Conservation (phyloP, 2,113 vertebrate species). For the Xiphophorus couchianus region DNA sequence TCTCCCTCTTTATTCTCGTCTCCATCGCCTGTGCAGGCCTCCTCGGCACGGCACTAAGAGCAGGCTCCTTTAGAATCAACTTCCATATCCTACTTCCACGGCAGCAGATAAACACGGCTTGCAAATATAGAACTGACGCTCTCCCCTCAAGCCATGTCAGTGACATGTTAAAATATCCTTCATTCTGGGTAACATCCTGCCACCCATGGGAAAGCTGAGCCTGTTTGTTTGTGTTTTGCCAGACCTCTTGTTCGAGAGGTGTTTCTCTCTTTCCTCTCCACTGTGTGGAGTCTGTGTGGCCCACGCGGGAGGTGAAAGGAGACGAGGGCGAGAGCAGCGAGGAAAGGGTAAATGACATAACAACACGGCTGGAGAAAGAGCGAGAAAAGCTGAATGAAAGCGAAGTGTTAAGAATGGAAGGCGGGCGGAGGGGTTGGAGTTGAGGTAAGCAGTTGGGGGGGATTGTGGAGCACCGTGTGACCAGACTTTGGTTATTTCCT, state of each 20-base stretch:
- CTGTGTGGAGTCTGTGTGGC: slow-evolving; percentile 41
- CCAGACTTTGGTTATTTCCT: slow-evolving; percentile 82
- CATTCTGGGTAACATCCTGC: slow-evolving; percentile 72
- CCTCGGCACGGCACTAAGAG: slow-evolving; percentile 5
- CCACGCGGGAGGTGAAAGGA: slow-evolving; percentile 47
- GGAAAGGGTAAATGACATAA: slow-evolving; percentile 40
- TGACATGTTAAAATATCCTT: slow-evolving; percentile 72
- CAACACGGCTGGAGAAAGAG: slow-evolving; percentile 22
- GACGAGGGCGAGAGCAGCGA: slow-evolving; percentile 39
- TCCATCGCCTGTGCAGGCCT: slow-evolving; percentile 7
- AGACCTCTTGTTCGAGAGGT: slow-evolving; percentile 34
- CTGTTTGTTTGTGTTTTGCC: slow-evolving; percentile 38
- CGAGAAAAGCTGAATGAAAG: slow-evolving; percentile 32
- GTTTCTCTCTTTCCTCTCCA: slow-evolving; percentile 6
- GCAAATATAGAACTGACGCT: slow-evolving; percentile 69
- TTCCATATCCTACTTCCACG: slow-evolving; percentile 64
- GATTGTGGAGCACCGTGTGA: slow-evolving; percentile 76
- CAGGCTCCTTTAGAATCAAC: slow-evolving; percentile 48
- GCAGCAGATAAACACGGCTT: slow-evolving; percentile 65
- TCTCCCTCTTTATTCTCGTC: slow-evolving; percentile 19
- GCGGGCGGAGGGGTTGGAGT: slow-evolving; percentile 26
- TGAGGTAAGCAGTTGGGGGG: slow-evolving; percentile 46
- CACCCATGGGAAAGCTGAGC: slow-evolving; percentile 46
- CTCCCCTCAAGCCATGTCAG: slow-evolving; percentile 50
- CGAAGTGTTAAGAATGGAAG: slow-evolving; percentile 41